Evolutionary conservation across 2,888 invertebrate genomes (phyloP).

Genomic region (Melinaea menophilus): DNA sequence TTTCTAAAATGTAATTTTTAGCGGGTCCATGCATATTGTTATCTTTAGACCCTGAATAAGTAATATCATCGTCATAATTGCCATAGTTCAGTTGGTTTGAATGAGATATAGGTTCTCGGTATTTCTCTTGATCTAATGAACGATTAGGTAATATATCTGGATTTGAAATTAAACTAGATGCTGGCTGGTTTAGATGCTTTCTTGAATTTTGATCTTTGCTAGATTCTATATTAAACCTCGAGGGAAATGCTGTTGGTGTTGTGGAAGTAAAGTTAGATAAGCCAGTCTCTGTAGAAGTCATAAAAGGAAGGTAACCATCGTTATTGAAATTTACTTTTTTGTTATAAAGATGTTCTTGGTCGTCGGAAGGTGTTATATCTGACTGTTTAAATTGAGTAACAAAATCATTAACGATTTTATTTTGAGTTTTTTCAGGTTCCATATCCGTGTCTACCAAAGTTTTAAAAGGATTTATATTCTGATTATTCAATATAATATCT

Average conservation of each 20-base stretch:
- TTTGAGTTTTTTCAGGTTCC: no score
- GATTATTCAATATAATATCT: background rate
- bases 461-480: background rate
- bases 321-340: background rate
- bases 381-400: background rate
- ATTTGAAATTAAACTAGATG: background rate
- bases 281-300: background rate
- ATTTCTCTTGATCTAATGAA: background rate
- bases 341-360: background rate
- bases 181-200: background rate
- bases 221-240: background rate
- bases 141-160: background rate
- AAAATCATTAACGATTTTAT: no score
- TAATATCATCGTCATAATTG: background rate
- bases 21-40: background rate
- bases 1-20: slow-evolving; percentile 1
- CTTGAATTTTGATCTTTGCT: background rate
- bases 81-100: background rate
- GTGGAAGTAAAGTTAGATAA: background rate
- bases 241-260: background rate
- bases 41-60: no score
- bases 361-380: background rate
- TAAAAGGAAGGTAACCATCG: background rate
- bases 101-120: background rate
- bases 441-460: background rate